Evolutionary conservation across 1,140 invertebrate genomes (phyloP), one percentile per base, ranked within the genome.

Genomic region (Bombus confusus): DNA sequence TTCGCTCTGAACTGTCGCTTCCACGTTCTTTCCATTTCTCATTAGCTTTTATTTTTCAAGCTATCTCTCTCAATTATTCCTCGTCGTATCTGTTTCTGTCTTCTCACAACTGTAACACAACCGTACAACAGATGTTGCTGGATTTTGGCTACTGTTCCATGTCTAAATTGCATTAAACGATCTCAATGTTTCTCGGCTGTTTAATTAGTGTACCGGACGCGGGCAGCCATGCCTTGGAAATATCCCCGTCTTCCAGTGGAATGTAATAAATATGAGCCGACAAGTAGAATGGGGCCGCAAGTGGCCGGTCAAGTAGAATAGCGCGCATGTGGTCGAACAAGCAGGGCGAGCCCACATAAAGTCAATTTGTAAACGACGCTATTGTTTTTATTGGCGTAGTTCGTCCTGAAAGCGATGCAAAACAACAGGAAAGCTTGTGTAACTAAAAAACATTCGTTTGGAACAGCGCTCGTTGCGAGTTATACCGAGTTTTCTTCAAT

Each of bases 251-350:
- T 59, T 25, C 75, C 82, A 25, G 37, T 43, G 15, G 31, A 71
- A 62, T 59, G n/a, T 31, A 31, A 31, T 69, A 69, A 43, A 31
- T 37, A 79, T 13, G 47, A 52, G 3, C 18, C 3, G 80, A 31
- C 73, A 52, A 79, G 66, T 84, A 71, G 52, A 83, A 76, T 66
- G 9, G 25, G 34, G 41, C 59, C 41, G 28, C 34, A 22, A 83
- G 18, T 52, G 28, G 41, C 12, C 18, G 8, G 59, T 22, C 43
- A 47, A 83, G 80, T 76, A 76, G 80, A 83, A 66, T 39, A 64
- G 34, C 69, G 6, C 31, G 18, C 13, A 3, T 25, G 4, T 64
- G 25, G 15, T 18, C 71, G 62, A 31, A 8, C 80, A 43, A 69
- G n/a, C 39, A 31, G 74, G 69, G n/a, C n/a, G n/a, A 52, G n/a